Percentiles rank a stretch among this genome's conserved stretches.
Evolutionary conservation across 2,888 invertebrate genomes (phyloP).

Genomic region (Hemistola chrysoprasaria): DNA sequence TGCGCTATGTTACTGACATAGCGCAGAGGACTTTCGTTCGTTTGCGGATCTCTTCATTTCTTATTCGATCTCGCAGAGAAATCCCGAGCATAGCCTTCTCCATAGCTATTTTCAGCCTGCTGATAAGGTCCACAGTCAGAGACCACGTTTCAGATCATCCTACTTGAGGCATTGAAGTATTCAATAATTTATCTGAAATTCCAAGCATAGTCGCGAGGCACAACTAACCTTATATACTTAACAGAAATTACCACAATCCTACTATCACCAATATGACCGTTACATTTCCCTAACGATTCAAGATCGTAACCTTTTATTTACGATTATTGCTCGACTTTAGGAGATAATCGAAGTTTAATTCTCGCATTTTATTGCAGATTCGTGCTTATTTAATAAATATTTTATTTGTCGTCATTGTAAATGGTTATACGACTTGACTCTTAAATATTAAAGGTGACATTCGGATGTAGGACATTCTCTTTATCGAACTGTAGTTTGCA

Average conservation of each 20-base stretch:
- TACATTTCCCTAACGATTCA: conserved; percentile 44
- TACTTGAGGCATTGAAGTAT: too few relatives aligned
- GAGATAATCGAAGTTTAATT: conserved; percentile 61
- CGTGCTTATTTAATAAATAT: conserved; percentile 57
- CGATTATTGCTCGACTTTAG: conserved; percentile 56
- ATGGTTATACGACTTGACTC: conserved; percentile 42
- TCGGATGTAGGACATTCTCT: conserved; percentile 6
- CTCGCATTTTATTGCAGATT: conserved; percentile 60
- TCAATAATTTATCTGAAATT: too few relatives aligned
- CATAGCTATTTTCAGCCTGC: too few relatives aligned
- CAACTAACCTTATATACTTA: conserved; percentile 2
- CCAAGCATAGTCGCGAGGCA: too few relatives aligned
- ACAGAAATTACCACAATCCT: conserved; percentile 36
- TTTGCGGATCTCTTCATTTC: too few relatives aligned
- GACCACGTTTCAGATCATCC: too few relatives aligned
- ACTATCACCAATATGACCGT: conserved; percentile 43
- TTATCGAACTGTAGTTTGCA: conserved; percentile 4
- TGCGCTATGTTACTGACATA: too few relatives aligned
- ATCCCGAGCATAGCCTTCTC: too few relatives aligned
- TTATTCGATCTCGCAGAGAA: too few relatives aligned
- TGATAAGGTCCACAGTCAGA: too few relatives aligned
- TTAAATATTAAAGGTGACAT: conserved; percentile 14
- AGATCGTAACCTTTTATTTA: conserved; percentile 60
- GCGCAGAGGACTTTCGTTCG: too few relatives aligned
- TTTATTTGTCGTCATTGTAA: conserved; percentile 35